Evolutionary conservation across 2,113 vertebrate species (phyloP).

Genomic region (Cavia porcellus): DNA sequence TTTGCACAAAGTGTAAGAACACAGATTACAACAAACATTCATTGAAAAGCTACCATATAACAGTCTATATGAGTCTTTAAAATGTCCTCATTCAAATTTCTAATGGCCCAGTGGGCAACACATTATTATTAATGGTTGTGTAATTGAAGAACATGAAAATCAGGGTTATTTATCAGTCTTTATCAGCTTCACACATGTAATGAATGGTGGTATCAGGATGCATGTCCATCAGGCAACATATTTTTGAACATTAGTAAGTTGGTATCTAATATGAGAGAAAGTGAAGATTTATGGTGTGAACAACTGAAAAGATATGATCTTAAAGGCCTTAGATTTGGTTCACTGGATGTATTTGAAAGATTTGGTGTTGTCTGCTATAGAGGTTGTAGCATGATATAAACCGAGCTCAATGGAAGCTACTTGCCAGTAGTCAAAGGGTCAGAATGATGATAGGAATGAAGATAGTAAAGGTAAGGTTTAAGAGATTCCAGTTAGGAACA

Average conservation of each 20-base stretch:
- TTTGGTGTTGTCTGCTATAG: background rate
- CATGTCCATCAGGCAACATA: background rate
- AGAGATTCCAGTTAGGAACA: background rate
- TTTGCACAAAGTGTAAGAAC: background rate
- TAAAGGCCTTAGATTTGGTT: background rate
- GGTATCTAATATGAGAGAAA: background rate
- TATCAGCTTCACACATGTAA: background rate
- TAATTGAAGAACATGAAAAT: background rate
- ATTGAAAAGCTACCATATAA: background rate
- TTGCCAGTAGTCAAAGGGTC: background rate
- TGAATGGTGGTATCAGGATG: background rate
- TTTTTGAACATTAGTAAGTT: background rate
- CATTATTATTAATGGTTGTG: too few relatives aligned
- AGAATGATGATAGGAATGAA: background rate
- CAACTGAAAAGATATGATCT: background rate
- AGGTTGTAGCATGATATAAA: background rate
- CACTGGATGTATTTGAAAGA: background rate
- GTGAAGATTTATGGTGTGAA: background rate
- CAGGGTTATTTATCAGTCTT: too few relatives aligned
- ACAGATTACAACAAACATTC: background rate
- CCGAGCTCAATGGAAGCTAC: background rate
- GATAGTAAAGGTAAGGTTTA: background rate
- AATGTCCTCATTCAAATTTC: background rate
- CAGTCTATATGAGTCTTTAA: background rate
- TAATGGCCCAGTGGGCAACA: fast-evolving